Evolutionary conservation across 2,113 vertebrate species (phyloP).

Genomic region (Eudorcas thomsonii): DNA sequence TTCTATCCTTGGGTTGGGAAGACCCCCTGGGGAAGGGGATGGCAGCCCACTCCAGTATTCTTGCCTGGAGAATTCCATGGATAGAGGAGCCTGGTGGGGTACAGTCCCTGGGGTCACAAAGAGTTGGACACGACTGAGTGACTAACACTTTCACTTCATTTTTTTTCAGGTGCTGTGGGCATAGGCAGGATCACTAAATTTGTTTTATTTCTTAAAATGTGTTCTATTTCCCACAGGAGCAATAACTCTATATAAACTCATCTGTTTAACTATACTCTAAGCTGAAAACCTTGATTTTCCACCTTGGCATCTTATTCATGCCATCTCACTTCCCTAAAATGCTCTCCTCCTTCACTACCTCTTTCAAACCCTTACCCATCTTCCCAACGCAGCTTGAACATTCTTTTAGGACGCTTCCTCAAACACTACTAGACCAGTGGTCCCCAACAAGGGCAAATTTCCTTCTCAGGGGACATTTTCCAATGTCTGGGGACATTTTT

Average conservation of each 20-base stretch:
- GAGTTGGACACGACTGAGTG: background rate
- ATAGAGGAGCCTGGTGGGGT: background rate
- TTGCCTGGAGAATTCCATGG: background rate
- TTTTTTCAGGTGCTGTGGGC: background rate
- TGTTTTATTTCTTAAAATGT: background rate
- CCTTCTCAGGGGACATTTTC: background rate
- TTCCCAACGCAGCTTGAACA: background rate
- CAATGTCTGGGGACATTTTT: background rate
- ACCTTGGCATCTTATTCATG: background rate
- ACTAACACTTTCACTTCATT: background rate
- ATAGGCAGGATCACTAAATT: background rate
- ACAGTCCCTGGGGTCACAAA: background rate
- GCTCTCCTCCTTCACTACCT: background rate
- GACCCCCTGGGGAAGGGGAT: background rate
- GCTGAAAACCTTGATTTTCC: background rate
- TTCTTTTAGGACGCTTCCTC: background rate
- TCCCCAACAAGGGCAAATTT: background rate
- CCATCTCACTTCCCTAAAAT: background rate
- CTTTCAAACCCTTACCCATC: background rate
- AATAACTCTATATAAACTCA: background rate
- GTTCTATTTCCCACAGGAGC: background rate
- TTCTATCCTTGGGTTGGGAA: background rate
- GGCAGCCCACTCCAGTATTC: background rate
- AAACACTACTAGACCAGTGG: background rate
- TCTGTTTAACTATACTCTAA: background rate